Percentiles rank a stretch among this genome's conserved stretches.
Conservation (phyloP, 2,113 vertebrate species). For the Daboia siamensis region DNA sequence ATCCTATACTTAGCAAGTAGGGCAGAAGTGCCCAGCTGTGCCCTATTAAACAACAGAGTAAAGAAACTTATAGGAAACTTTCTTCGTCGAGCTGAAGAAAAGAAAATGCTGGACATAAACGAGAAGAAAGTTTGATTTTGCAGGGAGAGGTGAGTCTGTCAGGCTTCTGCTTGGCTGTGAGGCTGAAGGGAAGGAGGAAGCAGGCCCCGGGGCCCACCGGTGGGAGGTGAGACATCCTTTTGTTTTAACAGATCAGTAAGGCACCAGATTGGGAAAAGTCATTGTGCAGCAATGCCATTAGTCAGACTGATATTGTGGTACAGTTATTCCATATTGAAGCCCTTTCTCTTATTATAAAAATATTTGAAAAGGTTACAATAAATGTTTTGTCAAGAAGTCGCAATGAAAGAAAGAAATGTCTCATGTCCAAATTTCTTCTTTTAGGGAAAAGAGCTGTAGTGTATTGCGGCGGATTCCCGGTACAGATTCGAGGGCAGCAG, state of each 20-base stretch:
- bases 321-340: neutral
- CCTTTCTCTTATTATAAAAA: neutral
- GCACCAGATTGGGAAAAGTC: no score
- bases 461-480: no score
- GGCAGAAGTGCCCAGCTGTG: constrained; percentile 16
- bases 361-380: neutral
- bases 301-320: neutral
- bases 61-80: neutral
- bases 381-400: neutral
- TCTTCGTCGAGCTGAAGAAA: neutral
- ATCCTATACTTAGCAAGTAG: constrained; percentile 12
- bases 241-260: no score
- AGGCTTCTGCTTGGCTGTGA: neutral
- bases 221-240: no score
- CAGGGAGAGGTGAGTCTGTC: neutral
- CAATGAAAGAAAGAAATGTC: neutral
- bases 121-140: neutral
- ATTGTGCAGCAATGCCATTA: neutral
- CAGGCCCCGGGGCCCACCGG: no score
- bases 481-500: no score
- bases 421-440: neutral
- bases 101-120: neutral
- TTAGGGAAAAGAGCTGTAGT: neutral
- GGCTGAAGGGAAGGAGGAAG: no score
- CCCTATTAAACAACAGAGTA: neutral